phyloP scores from a whole-genome alignment of 2,113 vertebrate genomes.

The Hystrix brachyura region DNA sequence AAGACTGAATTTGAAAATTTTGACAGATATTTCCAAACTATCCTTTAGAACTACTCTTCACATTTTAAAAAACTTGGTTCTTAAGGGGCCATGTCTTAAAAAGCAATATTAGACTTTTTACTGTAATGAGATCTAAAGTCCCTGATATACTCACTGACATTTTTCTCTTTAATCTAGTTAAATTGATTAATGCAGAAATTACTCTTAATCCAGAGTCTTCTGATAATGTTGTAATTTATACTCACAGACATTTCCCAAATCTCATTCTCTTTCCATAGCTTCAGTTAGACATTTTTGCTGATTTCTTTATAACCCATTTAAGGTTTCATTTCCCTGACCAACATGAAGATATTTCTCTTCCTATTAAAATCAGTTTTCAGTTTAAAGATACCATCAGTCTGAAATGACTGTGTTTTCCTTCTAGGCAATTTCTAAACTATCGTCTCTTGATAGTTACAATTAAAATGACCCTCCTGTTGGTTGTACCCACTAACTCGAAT shows the following conservation, averaged over 20 bases:
- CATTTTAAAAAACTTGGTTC: constrained; percentile 45
- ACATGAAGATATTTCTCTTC: constrained; percentile 61
- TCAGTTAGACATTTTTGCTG: constrained; percentile 46
- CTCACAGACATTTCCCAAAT: constrained; percentile 62
- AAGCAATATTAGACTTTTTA: neutral
- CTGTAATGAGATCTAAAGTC: constrained; percentile 25
- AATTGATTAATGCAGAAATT: constrained; percentile 67
- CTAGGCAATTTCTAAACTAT: constrained; percentile 63
- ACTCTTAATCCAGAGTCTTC: constrained; percentile 57
- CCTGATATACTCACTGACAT: neutral
- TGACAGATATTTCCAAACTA: constrained; percentile 31
- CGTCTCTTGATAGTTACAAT: constrained; percentile 65
- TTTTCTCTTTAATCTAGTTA: constrained; percentile 72
- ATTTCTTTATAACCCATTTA: constrained; percentile 72
- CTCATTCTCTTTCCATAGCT: constrained; percentile 47
- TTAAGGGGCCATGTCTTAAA: neutral
- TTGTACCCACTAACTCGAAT: constrained; percentile 57
- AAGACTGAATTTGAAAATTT: neutral
- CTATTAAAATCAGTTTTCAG: constrained; percentile 66
- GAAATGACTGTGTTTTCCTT: constrained; percentile 56
- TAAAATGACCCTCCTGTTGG: constrained; percentile 38
- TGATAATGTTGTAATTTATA: constrained; percentile 62
- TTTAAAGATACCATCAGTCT: constrained; percentile 56
- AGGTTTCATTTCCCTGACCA: constrained; percentile 64
- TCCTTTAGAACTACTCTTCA: neutral